Evolutionary conservation across 1,140 invertebrate species (phyloP), one percentile per base, ranked within the genome.

Genomic region (Cylas formicarius): DNA sequence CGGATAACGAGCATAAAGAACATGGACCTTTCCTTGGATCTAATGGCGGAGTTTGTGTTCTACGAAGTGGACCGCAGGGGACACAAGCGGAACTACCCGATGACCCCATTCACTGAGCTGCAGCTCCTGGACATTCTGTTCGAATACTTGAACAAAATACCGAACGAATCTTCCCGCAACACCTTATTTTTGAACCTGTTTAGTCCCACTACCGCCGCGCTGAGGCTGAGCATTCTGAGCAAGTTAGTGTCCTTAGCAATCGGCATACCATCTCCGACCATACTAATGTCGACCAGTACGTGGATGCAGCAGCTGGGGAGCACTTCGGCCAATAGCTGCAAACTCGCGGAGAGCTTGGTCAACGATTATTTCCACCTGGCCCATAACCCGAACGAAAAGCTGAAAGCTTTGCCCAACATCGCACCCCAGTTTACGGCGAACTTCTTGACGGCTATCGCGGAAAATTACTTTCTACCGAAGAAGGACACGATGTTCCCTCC

Each of bases 231-330:
- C 56, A 70, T 86, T 39, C 64, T 90, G n/a, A 81, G 78, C 14
- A 84, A 84, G 65, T 67, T 88, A 14, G 82, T 87, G 1, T 88
- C 85, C 2, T 73, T 86, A 47, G 80, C 82, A 0, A 78, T 88
- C 13, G 80, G 82, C 0, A 82, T 78, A 0, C 80, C 81, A 20
- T 82, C 81, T 45, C 74, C 77, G 7, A 73, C 79, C 14, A 76
- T 88, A 2, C 62, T 90, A 10, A 74, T 78, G 36, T 82, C 83
- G 1, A 78, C 85, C 14, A 85, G 84, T 44, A 82, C 85, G n/a
- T 86, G 84, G 81, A 77, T 89, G 65, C 85, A 89, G 64, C 85
- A 88, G 59, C 71, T 84, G 41, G 81, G 84, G 7, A 85, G 83
- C 37, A 84, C 82, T n/a, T 85, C 83, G 0, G 16, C 66, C 0